Evolutionary conservation across 1,140 invertebrate species (phyloP).

Genomic region (Phenacoccus solenopsis): DNA sequence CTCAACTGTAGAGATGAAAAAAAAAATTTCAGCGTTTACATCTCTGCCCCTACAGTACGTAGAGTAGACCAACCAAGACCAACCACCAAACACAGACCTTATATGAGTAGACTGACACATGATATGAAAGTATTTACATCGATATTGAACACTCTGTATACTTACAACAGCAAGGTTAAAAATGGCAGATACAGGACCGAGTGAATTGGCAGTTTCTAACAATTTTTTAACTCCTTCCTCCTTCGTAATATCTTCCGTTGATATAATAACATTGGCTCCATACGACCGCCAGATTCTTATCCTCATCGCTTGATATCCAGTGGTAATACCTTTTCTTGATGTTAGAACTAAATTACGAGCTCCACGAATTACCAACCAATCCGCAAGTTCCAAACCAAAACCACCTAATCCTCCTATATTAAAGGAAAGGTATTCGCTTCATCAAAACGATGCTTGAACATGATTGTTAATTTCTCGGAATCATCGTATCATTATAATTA

Average conservation of each 20-base stretch:
- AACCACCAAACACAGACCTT: too few relatives aligned
- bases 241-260: conserved; percentile 37
- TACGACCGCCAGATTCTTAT: conserved; percentile 41
- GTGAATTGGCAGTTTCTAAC: conserved; percentile 40
- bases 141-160: too few relatives aligned
- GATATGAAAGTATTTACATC: too few relatives aligned
- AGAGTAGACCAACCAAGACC: too few relatives aligned
- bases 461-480: neutral
- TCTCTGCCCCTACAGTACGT: too few relatives aligned
- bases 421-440: too few relatives aligned
- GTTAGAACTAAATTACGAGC: conserved; percentile 64
- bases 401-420: conserved; percentile 68
- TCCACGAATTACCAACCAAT: conserved; percentile 73
- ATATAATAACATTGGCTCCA: conserved; percentile 39
- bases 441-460: neutral
- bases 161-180: conserved; percentile 62
- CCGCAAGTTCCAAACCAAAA: conserved; percentile 78
- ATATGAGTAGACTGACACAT: too few relatives aligned
- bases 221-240: conserved; percentile 40
- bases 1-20: neutral
- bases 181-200: conserved; percentile 57
- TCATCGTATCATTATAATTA: conserved; percentile 22
- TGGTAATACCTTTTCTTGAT: conserved; percentile 59
- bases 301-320: conserved; percentile 61
- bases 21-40: neutral